Base-by-base conservation (phyloP, 1,140 invertebrate species). In the Zaprionus capensis region DNA sequence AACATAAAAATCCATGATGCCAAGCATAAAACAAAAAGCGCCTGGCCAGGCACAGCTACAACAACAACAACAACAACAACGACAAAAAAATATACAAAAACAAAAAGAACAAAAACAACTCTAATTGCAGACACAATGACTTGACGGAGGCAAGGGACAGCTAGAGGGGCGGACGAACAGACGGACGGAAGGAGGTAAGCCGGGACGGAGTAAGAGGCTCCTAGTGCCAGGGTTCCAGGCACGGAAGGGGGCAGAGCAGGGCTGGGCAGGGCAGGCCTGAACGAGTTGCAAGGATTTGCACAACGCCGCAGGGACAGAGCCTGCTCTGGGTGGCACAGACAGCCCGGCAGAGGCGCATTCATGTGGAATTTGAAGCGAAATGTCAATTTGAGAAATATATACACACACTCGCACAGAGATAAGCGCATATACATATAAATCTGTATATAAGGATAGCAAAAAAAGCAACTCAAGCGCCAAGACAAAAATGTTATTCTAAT, bases 281-380 rank as follows among this genome's bases (percentile, higher is more conserved):
- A 88, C 84, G 84, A 88, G 84, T 84, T 88, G 84, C 84, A 88
- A 90, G 84, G 85, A 88, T 90, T 88, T 88, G 85, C 78, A 84
- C 65, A 88, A 63, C 75, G 83, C 83, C 83, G 83, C 84, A 88
- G 81, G 83, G 71, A 75, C 63, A 72, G 74, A 69, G 66, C 73
- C 55, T 71, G n/a, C 41, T n/a, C 41, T 71, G 81, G 81, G 74
- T 84, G 82, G 82, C 82, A 78, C 71, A 85, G 85, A 84, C 84
- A 84, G 81, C 74, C 84, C n/a, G 14, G 38, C 38, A 6, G 73
- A 74, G 78, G 81, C 78, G 84, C 85, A 88, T 88, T 88, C 84
- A 88, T 88, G 84, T 84, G 85, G 85, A 88, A 88, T 88, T 90
- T 88, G 84, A 88, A 88, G 85, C 85, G 85, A 88, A 88, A 88